Evolutionary conservation across 1,140 invertebrate genomes (phyloP).

Genomic region (Drosophila sp.): DNA sequence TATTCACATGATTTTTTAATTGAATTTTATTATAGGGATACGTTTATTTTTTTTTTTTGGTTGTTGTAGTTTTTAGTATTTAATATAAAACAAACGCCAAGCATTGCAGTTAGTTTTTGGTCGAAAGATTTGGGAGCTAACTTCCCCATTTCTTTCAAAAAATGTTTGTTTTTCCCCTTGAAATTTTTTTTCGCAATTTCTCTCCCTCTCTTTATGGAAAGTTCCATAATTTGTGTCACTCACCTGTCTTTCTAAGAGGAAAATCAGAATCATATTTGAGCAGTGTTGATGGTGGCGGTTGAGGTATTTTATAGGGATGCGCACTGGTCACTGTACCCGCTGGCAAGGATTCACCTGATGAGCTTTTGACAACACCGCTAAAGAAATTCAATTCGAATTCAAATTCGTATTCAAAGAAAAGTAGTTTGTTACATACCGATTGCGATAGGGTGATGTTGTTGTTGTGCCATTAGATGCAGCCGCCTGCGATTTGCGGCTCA

Average conservation of each 20-base stretch:
- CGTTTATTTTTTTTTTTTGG: too few species aligned
- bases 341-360: conserved; percentile 86
- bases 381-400: not conserved
- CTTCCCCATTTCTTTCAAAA: not conserved
- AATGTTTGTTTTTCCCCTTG: not conserved
- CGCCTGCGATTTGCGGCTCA: conserved; percentile 92
- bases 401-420: too few species aligned
- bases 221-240: conserved; percentile 36
- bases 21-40: not conserved
- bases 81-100: conserved; percentile 5
- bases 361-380: conserved; percentile 86
- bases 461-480: conserved; percentile 90
- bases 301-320: conserved; percentile 88
- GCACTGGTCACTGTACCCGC: conserved; percentile 85
- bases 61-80: not conserved
- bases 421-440: conserved; percentile 86
- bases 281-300: conserved; percentile 84
- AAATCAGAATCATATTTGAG: conserved; percentile 93
- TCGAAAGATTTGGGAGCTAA: not conserved
- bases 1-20: not conserved
- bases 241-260: conserved; percentile 97
- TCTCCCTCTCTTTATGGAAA: not conserved
- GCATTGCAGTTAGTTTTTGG: conserved; percentile 4
- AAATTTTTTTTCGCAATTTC: too few species aligned
- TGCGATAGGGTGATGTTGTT: conserved; percentile 89